Evolutionary conservation across 2,113 vertebrate species (phyloP), one percentile per base, ranked within the genome.

Genomic region (Stigmatopora argus): DNA sequence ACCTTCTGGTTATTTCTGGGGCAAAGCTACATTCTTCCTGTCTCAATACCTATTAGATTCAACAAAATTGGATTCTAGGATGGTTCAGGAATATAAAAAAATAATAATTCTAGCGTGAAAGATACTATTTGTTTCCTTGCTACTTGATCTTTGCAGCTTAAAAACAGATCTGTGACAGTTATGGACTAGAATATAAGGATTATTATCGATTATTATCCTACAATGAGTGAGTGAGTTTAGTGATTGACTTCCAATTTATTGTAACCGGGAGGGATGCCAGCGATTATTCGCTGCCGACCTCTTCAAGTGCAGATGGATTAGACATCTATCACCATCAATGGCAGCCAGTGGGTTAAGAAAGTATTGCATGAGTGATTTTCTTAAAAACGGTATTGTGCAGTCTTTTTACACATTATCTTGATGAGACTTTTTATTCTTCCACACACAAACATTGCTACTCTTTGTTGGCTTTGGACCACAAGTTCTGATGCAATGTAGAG

Each of bases 401-500:
- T 8, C 38, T 8, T 41, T 41, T 41, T 41, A 41, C 26, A 31
- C 26, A 31, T 3, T 31, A 31, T 31, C 26, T 31, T 31, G 26
- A 31, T 31, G 26, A 31, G 1, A 3, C 26, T 31, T 31, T 31
- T 31, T 31, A 31, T 31, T n/a, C 26, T 31, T 11, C 23, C 19
- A 48, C 15, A 13, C 21, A 23, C 51, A 21, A 21, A 52, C 21
- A n/a, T 7, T 57, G 26, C 9, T 41, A 41, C 62, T n/a, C 46
- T 75, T 56, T 2, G 1, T 21, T 67, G 26, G 52, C 31, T 72
- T 71, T 75, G 62, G 21, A 49, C n/a, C 53, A 46, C 53, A 72
- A 49, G 64, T 62, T 59, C 51, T 62, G 70, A 77, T 62, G 3
- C 19, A 15, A 45, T 64, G 55, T 41, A 64, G 64, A 48, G 53